Evolutionary conservation across 2,888 invertebrate genomes (phyloP).

Genomic region (Mesochorus sp.): DNA sequence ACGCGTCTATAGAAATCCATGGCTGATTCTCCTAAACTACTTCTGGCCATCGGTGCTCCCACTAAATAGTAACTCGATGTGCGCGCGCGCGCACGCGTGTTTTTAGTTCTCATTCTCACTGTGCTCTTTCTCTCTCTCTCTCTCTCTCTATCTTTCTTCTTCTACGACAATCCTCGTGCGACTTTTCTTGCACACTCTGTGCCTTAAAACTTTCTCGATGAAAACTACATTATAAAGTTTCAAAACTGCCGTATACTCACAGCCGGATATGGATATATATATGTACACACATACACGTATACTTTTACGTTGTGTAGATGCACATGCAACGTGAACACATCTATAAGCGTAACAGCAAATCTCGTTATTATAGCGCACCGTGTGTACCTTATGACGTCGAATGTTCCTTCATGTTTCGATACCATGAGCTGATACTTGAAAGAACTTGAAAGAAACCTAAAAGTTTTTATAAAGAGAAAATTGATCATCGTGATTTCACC

Average conservation of each 20-base stretch:
- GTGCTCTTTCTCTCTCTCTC: constrained; percentile 5
- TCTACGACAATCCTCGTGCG: constrained; percentile 32
- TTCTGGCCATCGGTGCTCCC: constrained; percentile 38
- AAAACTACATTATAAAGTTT: constrained; percentile 79
- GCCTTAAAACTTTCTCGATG: constrained; percentile 77
- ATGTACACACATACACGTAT: neutral
- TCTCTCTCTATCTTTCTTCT: constrained; percentile 1
- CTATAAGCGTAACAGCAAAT: constrained; percentile 21
- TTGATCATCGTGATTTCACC: too few relatives aligned
- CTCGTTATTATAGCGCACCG: constrained; percentile 21
- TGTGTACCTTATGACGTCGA: neutral
- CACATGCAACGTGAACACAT: constrained; percentile 8
- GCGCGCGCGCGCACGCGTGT: constrained; percentile 1
- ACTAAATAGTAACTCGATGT: neutral
- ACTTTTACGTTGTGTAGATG: neutral
- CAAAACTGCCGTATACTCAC: constrained; percentile 63
- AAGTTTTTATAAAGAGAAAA: neutral
- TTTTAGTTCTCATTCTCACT: constrained; percentile 48
- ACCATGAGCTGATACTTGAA: constrained; percentile 8
- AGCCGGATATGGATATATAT: constrained; percentile 15
- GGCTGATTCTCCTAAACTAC: constrained; percentile 18
- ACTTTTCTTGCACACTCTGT: constrained; percentile 61
- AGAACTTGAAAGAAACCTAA: constrained; percentile 13
- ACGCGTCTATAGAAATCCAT: constrained; percentile 10
- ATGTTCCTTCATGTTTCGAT: constrained; percentile 24